Evolutionary conservation across 1,140 invertebrate genomes (phyloP).

Genomic region (Telenomus remus): DNA sequence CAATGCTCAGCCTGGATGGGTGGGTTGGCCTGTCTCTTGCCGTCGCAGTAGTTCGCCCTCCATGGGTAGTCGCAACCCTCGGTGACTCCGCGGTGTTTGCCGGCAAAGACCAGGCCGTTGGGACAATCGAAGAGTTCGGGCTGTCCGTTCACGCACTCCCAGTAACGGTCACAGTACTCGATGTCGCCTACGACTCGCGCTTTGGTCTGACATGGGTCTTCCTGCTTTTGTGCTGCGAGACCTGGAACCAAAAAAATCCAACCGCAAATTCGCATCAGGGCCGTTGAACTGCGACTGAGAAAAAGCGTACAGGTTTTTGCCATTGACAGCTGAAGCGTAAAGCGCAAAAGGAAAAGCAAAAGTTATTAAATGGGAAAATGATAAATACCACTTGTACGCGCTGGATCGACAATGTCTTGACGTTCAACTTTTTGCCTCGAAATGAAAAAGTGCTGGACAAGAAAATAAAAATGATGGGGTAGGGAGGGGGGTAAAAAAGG

Average conservation of each 20-base stretch:
- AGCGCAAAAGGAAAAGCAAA: conserved; percentile 36
- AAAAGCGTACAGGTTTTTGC: neutral
- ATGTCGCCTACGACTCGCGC: conserved; percentile 83
- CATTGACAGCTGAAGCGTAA: conserved; percentile 14
- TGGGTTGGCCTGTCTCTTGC: conserved; percentile 85
- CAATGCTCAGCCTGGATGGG: conserved; percentile 90
- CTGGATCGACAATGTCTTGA: conserved; percentile 33
- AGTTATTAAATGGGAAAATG: conserved; percentile 44
- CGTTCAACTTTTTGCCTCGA: conserved; percentile 25
- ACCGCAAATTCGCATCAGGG: neutral
- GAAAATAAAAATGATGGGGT: too few species aligned
- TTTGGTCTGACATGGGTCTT: conserved; percentile 87
- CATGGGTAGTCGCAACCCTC: conserved; percentile 93
- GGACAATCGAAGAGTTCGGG: conserved; percentile 91
- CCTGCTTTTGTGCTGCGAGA: conserved; percentile 73
- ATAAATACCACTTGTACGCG: conserved; percentile 33
- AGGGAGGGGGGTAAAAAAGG: conserved; percentile 31
- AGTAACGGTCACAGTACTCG: conserved; percentile 91
- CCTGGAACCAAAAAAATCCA: conserved; percentile 57
- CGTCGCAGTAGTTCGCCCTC: conserved; percentile 90
- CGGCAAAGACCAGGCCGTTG: conserved; percentile 91
- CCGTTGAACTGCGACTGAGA: neutral
- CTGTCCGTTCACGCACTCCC: conserved; percentile 87
- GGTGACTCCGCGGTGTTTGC: conserved; percentile 88
- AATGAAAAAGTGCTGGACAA: too few species aligned